These are phyloP conservation scores for Caiman crocodilus DNA, from an alignment of 2,797 vertebrate species.

Conservation along the genomic window DNA sequence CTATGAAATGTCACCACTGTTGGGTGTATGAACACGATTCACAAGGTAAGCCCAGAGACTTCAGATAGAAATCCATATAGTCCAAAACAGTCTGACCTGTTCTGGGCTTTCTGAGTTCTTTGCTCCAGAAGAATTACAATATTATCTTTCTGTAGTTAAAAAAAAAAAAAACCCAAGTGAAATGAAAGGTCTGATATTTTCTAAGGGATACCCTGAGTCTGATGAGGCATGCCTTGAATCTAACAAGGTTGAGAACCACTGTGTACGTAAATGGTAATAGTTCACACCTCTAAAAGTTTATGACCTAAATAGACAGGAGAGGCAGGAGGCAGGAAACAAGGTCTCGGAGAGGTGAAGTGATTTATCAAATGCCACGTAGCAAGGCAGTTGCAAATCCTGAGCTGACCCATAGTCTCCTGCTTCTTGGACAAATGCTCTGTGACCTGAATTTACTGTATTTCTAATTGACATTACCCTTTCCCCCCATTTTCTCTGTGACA, in stretches of 20 bases:
- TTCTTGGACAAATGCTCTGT: fast-evolving
- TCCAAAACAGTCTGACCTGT: too few species aligned
- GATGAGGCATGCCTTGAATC: too few species aligned
- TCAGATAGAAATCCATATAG: too few species aligned
- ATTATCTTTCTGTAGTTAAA: not conserved
- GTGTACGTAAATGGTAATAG: too few species aligned
- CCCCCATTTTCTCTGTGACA: too few species aligned
- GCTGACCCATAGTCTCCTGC: not conserved
- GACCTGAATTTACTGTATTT: fast-evolving
- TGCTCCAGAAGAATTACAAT: too few species aligned
- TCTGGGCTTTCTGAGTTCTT: too few species aligned
- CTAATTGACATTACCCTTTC: not conserved
- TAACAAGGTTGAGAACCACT: too few species aligned
- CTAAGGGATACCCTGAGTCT: too few species aligned
- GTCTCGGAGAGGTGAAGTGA: not conserved
- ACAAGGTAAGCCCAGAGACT: too few species aligned
- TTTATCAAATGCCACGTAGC: not conserved
- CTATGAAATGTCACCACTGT: too few species aligned
- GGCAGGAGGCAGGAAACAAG: fast-evolving
- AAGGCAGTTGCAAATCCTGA: not conserved
- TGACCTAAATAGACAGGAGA: not conserved
- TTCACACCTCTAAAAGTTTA: not conserved
- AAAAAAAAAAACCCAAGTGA: fast-evolving
- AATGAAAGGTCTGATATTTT: not conserved
- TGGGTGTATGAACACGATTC: too few species aligned